Percentiles rank a stretch among this genome's conserved stretches.
phyloP scores from a whole-genome alignment of 2,888 invertebrate species.

The Apotomis betuletana region DNA sequence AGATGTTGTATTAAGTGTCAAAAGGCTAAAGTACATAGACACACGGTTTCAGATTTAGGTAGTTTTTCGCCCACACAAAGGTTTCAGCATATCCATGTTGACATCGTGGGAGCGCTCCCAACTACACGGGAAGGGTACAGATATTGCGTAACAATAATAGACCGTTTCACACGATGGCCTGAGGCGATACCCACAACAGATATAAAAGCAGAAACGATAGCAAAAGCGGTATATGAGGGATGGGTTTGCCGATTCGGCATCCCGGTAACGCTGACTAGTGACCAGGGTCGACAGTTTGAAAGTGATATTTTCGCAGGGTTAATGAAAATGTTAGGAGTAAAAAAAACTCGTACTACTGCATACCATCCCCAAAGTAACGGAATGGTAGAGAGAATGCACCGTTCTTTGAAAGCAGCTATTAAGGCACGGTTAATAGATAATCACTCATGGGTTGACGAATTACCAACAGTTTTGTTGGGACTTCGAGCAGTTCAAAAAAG shows the following conservation, averaged over 20 bases:
- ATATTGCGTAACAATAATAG: slow-evolving; percentile 47
- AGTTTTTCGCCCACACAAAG: slow-evolving; percentile 32
- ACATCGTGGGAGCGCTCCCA: slow-evolving; percentile 47
- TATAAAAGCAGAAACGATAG: slow-evolving; percentile 44
- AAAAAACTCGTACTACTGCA: slow-evolving; percentile 40
- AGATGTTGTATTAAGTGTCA: slow-evolving; percentile 13
- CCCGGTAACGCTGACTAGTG: not conserved
- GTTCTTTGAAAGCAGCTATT: slow-evolving; percentile 42
- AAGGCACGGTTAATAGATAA: slow-evolving; percentile 36
- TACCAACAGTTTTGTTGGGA: slow-evolving; percentile 40
- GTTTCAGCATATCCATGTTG: slow-evolving; percentile 47
- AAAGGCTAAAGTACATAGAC: slow-evolving; percentile 6
- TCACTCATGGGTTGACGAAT: slow-evolving; percentile 39
- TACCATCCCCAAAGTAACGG: slow-evolving; percentile 46
- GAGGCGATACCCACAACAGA: slow-evolving; percentile 46
- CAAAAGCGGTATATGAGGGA: slow-evolving; percentile 42
- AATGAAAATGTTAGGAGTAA: slow-evolving; percentile 43
- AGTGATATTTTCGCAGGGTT: slow-evolving; percentile 42
- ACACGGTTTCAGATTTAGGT: slow-evolving; percentile 28
- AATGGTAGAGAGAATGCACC: slow-evolving; percentile 45
- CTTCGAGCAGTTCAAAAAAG: slow-evolving; percentile 40
- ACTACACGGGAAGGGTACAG: slow-evolving; percentile 41
- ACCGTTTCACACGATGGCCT: slow-evolving; percentile 47
- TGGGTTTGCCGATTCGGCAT: slow-evolving; percentile 40
- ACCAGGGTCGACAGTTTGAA: slow-evolving; percentile 44